Evolutionary conservation across 1,140 invertebrate genomes (phyloP), one percentile per base, ranked within the genome.

Genomic region (Neodiprion lecontei): DNA sequence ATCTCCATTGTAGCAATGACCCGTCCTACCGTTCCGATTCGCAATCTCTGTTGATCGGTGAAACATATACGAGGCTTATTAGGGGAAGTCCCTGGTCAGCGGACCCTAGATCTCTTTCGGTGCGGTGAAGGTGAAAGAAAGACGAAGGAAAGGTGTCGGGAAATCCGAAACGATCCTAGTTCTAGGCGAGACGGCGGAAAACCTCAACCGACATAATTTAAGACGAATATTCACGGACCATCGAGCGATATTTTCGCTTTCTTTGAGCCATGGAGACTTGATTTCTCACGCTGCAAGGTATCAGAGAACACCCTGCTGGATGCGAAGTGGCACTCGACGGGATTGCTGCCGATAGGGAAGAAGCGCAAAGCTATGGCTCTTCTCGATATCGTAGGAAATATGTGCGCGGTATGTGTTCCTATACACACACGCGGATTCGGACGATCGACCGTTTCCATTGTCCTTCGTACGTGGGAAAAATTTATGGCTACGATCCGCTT

Each of bases 1-100:
- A 61, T 61, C 53, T 61, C 53, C 53, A 61, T 61, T 61, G 53
- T 61, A 61, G 9, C 53, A 61, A 61, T 61, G 53, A 61, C 53
- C 53, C 53, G 5, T 5, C 28, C 28, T 8, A 7, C 53, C 53
- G 53, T 12, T 14, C 8, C 53, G 53, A 61, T 61, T 9, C n/a
- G n/a, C 53, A 17, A 61, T 61, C 53, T 61, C 53, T 61, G 53
- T 9, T 11, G 53, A 61, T 61, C 53, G 53, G 11, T 61, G 53
- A 17, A 61, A 61, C 5, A 61, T 61, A 61, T 61, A 61, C 53
- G 53, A 17, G n/a, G 11, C 53, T 61, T 61, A 61, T 61, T 61
- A 61, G n/a, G 53, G 11, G 53, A 40, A 61, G 53, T 61, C 28
- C 1, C 28, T 2, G 28, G 28, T 40, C 28, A 40, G 1, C 1